These are phyloP conservation scores for Oreohelix idahoensis DNA, from an alignment of 1,140 invertebrate genomes.

Conservation along the genomic window DNA sequence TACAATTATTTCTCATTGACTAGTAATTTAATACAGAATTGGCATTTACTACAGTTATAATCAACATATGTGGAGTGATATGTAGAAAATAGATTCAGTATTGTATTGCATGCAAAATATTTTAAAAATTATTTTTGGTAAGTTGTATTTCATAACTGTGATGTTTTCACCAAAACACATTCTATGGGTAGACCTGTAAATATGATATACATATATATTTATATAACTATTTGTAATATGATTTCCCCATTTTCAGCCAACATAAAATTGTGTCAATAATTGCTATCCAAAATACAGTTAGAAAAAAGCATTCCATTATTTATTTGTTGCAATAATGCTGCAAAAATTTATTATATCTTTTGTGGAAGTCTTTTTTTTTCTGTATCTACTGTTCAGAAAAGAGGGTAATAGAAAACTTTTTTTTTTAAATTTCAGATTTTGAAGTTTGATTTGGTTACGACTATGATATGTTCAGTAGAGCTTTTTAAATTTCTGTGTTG, in stretches of 20 bases:
- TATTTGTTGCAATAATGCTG: constrained; percentile 27
- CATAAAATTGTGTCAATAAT: constrained; percentile 3
- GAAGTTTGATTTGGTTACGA: neutral
- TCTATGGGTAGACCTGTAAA: constrained; percentile 39
- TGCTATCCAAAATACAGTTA: constrained; percentile 24
- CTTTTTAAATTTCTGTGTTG: neutral
- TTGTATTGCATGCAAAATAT: constrained; percentile 40
- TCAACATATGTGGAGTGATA: constrained; percentile 28
- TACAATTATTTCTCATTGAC: neutral
- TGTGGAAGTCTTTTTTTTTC: neutral
- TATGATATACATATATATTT: constrained; percentile 42
- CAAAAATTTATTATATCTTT: neutral
- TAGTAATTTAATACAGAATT: constrained; percentile 20
- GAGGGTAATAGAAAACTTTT: neutral
- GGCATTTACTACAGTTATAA: neutral
- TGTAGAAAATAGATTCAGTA: constrained; percentile 41
- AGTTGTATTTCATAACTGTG: constrained; percentile 43
- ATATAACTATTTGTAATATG: constrained; percentile 36
- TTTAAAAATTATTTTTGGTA: constrained; percentile 31
- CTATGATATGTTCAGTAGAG: neutral
- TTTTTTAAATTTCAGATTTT: neutral
- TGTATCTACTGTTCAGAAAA: neutral
- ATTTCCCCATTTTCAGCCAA: constrained; percentile 29
- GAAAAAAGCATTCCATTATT: constrained; percentile 42
- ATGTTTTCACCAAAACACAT: constrained; percentile 39